Conservation (phyloP, 2,888 invertebrate genomes). For the Acanthococcus lagerstroemiae region DNA sequence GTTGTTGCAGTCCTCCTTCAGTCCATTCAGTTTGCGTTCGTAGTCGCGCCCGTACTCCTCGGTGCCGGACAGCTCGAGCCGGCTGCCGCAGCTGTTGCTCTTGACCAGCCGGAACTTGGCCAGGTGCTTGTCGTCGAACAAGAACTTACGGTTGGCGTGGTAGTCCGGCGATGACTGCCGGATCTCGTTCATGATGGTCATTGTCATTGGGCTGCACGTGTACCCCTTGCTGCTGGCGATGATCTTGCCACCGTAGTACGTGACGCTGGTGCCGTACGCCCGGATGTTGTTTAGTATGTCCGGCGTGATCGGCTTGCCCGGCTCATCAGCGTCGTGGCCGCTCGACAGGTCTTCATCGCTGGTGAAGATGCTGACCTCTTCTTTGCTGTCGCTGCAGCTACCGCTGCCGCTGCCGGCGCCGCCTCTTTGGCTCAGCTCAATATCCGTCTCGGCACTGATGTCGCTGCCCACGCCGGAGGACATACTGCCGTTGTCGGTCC, state of each 20-base stretch:
- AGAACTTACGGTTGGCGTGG: slow-evolving; percentile 28
- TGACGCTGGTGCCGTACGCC: slow-evolving; percentile 78
- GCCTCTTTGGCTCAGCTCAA: slow-evolving; percentile 34
- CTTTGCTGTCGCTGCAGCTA: slow-evolving; percentile 41
- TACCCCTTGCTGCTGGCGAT: slow-evolving; percentile 53
- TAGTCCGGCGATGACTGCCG: slow-evolving; percentile 40
- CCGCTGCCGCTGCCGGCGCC: slow-evolving; percentile 38
- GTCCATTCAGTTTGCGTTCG: slow-evolving; percentile 5
- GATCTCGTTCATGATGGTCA: slow-evolving; percentile 64
- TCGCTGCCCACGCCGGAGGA: slow-evolving; percentile 40
- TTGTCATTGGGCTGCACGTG: slow-evolving; percentile 56
- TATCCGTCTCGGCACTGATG: slow-evolving; percentile 37
- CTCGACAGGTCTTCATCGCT: slow-evolving; percentile 39
- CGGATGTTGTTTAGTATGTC: slow-evolving; percentile 78
- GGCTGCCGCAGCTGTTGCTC: slow-evolving; percentile 76
- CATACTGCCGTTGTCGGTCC: slow-evolving; percentile 39
- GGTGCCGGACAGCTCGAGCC: slow-evolving; percentile 62
- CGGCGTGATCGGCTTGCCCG: slow-evolving; percentile 43
- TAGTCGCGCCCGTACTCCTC: slow-evolving; percentile 26
- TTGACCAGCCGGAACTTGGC: slow-evolving; percentile 73
- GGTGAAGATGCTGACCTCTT: slow-evolving; percentile 31
- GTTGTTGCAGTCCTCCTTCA: slow-evolving; percentile 1
- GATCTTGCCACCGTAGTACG: slow-evolving; percentile 78
- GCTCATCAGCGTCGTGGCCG: slow-evolving; percentile 34
- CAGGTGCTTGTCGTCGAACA: slow-evolving; percentile 34